A percentile compares a stretch with the other conserved stretches of the same genome.
Conservation (phyloP, 2,797 vertebrate genomes). For the Channa striata region DNA sequence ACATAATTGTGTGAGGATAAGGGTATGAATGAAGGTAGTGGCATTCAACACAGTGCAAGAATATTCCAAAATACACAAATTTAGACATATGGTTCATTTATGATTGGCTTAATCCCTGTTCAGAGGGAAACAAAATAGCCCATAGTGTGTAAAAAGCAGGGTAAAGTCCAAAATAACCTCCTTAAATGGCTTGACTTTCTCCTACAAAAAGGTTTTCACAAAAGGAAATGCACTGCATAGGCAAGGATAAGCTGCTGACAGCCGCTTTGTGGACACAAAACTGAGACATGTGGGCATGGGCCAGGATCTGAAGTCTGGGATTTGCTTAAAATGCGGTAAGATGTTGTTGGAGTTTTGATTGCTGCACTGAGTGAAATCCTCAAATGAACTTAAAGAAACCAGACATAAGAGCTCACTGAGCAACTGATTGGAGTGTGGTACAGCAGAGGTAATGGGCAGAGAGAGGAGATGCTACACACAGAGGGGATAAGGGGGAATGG, state of each 20-base stretch:
- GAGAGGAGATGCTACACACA: conserved; percentile 75
- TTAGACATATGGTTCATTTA: not conserved
- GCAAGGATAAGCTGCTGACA: conserved; percentile 67
- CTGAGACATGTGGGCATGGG: conserved; percentile 41
- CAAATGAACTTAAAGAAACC: conserved; percentile 59
- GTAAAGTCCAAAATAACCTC: conserved; percentile 47
- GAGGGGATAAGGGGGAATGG: conserved; percentile 28
- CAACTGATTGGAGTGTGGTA: conserved; percentile 82
- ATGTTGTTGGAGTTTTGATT: conserved; percentile 64
- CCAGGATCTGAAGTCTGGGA: conserved; percentile 51
- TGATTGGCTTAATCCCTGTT: conserved; percentile 36
- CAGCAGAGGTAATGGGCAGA: conserved; percentile 53
- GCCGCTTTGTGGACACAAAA: conserved; percentile 59
- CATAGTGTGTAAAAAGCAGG: conserved; percentile 32
- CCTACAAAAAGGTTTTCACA: conserved; percentile 49
- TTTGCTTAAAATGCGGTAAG: conserved; percentile 46
- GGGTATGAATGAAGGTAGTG: not conserved
- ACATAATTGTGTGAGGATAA: not conserved
- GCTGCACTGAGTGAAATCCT: conserved; percentile 65
- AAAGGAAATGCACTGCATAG: conserved; percentile 81
- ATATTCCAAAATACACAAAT: not conserved
- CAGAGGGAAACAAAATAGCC: not conserved
- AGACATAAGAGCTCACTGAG: conserved; percentile 62
- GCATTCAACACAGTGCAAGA: not conserved
- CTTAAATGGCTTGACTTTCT: conserved; percentile 47